These are phyloP conservation scores for Merodon equestris DNA, from an alignment of 2,888 invertebrate species.

Conservation along the genomic window DNA sequence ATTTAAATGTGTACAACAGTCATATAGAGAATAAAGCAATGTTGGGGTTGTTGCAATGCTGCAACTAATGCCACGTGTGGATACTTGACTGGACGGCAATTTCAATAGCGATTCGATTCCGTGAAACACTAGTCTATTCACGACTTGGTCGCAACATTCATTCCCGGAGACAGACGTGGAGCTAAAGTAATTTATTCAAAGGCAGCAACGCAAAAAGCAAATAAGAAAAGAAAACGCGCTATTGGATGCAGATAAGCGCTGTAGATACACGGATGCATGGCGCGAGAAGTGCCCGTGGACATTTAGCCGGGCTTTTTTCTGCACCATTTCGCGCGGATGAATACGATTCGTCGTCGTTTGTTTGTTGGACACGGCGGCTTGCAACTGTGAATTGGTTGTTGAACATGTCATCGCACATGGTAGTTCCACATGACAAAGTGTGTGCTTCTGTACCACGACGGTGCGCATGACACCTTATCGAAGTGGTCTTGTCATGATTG, in stretches of 20 bases:
- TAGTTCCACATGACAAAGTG: conserved; percentile 26
- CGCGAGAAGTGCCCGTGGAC: conserved; percentile 50
- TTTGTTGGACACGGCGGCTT: conserved; percentile 7
- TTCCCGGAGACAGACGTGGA: conserved; percentile 29
- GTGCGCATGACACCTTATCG: conserved; percentile 44
- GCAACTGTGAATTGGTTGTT: conserved; percentile 50
- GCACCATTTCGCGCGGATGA: conserved; percentile 43
- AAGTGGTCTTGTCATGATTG: conserved; percentile 51
- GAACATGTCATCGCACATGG: conserved; percentile 45
- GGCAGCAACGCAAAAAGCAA: conserved; percentile 1
- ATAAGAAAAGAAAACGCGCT: too few species aligned
- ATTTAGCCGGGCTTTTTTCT: conserved; percentile 57
- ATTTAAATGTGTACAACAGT: conserved; percentile 47
- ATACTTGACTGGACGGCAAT: conserved; percentile 15
- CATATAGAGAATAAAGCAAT: conserved; percentile 14
- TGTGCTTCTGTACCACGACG: conserved; percentile 7
- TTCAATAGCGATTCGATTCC: conserved; percentile 37
- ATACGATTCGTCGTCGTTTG: conserved; percentile 23
- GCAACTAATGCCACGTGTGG: conserved; percentile 20
- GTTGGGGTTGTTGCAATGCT: not conserved
- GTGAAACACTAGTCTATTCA: conserved; percentile 52
- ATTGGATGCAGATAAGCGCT: conserved; percentile 52
- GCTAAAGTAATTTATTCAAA: conserved; percentile 55
- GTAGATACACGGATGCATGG: conserved; percentile 49
- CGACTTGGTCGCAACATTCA: conserved; percentile 20